Percentiles rank a stretch among this genome's conserved stretches.
phyloP scores from a whole-genome alignment of 2,888 invertebrate genomes.

The Mesorhabditis belari region DNA sequence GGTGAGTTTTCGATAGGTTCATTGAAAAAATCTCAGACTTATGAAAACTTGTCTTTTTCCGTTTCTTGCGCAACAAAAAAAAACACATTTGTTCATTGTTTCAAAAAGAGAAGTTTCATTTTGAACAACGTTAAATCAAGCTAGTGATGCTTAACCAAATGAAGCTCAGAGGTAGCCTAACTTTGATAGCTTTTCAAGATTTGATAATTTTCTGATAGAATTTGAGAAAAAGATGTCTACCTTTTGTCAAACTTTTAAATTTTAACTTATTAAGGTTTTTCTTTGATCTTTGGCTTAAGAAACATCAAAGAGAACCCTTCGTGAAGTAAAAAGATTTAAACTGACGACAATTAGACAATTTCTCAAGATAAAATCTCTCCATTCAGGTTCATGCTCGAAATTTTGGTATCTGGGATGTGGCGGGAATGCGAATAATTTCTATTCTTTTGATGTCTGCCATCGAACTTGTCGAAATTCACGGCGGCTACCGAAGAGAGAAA shows the following conservation, averaged over 20 bases:
- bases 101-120: not conserved
- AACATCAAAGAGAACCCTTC: no score
- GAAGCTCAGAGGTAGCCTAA: no score
- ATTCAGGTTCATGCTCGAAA: slow-evolving; percentile 39
- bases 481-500: not conserved
- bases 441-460: slow-evolving; percentile 27
- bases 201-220: no score
- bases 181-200: no score
- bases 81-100: not conserved
- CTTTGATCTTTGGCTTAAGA: no score
- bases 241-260: no score
- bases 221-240: no score
- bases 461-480: slow-evolving; percentile 12
- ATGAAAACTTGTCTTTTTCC: not conserved
- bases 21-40: not conserved
- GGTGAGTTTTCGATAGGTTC: slow-evolving; percentile 12
- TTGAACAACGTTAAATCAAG: no score
- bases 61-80: not conserved
- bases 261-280: no score
- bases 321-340: not conserved
- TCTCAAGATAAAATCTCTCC: not conserved
- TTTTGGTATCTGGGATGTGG: slow-evolving; percentile 51
- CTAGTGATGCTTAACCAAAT: no score
- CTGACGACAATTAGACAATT: not conserved
- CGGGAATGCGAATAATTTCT: slow-evolving; percentile 42